Conservation (phyloP, 2,113 vertebrate species). For the Coptodon bakossiorum region DNA sequence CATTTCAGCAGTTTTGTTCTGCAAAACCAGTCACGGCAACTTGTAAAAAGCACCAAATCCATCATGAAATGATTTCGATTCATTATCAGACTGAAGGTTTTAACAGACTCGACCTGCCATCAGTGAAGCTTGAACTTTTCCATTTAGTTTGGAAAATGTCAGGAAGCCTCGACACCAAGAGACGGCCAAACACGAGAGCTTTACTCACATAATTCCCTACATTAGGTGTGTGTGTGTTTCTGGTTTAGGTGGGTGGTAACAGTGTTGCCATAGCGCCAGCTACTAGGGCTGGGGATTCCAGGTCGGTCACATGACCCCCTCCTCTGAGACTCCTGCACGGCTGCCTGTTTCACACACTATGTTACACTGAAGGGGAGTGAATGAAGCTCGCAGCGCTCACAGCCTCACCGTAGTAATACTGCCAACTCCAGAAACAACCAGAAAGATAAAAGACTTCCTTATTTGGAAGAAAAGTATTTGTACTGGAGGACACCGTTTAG, state of each 20-base stretch:
- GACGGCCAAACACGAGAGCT: neutral
- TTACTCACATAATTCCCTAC: neutral
- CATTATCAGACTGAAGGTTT: neutral
- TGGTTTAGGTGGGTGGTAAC: conserved; percentile 20
- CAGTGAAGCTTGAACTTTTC: neutral
- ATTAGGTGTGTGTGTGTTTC: neutral
- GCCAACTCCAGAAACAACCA: neutral
- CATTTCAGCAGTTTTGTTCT: neutral
- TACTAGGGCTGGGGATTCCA: conserved; percentile 12
- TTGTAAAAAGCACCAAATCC: neutral
- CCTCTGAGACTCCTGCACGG: neutral
- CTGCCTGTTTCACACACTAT: neutral
- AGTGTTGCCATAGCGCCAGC: conserved; percentile 38
- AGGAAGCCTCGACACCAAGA: neutral
- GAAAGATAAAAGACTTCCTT: neutral
- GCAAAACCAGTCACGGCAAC: neutral
- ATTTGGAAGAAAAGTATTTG: neutral
- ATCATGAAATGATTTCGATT: neutral
- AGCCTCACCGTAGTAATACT: neutral
- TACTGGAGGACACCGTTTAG: neutral
- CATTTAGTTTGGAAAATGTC: too few relatives aligned
- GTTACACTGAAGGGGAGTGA: neutral
- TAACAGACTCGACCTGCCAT: neutral
- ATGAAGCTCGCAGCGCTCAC: neutral
- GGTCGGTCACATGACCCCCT: conserved; percentile 23